These are phyloP conservation scores for Campopleginae sp. DNA, from an alignment of 2,888 invertebrate species.

Conservation along the genomic window DNA sequence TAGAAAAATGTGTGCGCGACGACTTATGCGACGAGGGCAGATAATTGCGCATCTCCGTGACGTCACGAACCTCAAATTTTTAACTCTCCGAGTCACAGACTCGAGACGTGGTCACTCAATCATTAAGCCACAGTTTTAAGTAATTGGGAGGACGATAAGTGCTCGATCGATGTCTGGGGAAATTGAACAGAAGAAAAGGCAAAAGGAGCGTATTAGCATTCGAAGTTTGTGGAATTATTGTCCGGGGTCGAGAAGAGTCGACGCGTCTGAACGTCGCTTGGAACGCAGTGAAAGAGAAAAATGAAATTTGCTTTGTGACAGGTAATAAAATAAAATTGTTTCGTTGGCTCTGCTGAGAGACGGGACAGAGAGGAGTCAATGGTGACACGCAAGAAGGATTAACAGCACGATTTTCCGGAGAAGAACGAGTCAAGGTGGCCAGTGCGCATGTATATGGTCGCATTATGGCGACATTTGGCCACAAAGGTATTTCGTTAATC, in stretches of 20 bases:
- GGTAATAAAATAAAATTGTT: background rate
- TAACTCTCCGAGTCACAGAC: too few relatives aligned
- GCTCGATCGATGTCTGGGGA: too few relatives aligned
- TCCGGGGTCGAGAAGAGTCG: too few relatives aligned
- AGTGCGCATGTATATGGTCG: background rate
- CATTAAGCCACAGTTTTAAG: too few relatives aligned
- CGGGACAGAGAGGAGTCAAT: background rate
- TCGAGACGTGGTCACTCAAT: too few relatives aligned
- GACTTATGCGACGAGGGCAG: too few relatives aligned
- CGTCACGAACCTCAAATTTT: too few relatives aligned
- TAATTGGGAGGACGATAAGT: too few relatives aligned
- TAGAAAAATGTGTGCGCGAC: too few relatives aligned
- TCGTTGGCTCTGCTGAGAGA: background rate
- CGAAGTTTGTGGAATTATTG: background rate
- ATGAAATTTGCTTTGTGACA: background rate
- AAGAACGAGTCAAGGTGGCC: conserved; percentile 13
- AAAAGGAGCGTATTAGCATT: background rate
- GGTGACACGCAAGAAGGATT: conserved; percentile 23
- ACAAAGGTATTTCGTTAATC: conserved; percentile 1
- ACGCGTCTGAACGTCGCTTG: background rate
- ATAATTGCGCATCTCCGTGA: too few relatives aligned
- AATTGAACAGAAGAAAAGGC: too few relatives aligned
- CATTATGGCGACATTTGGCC: background rate
- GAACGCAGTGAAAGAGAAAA: background rate
- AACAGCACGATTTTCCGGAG: background rate